Conservation (phyloP, 2,113 vertebrate genomes). For the Bagarius yarrelli region DNA sequence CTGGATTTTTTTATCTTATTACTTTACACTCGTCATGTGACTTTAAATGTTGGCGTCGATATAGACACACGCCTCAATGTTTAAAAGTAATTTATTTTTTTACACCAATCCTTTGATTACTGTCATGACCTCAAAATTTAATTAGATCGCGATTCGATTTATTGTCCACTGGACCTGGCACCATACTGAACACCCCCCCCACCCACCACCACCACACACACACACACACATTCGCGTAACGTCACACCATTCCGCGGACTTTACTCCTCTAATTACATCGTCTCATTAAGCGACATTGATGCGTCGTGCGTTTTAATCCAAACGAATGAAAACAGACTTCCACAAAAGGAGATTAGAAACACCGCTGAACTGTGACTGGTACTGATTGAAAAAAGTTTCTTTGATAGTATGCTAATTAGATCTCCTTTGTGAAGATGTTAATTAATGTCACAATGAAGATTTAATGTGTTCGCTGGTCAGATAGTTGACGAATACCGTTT, state of each 20-base stretch:
- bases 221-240: not conserved
- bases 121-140: not conserved
- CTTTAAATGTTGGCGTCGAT: too few species aligned
- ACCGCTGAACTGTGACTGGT: slow-evolving; percentile 30
- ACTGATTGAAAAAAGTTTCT: slow-evolving; percentile 26
- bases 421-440: slow-evolving; percentile 28
- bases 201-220: too few species aligned
- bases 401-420: slow-evolving; percentile 20
- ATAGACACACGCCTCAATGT: too few species aligned
- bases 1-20: not conserved
- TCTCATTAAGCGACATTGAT: slow-evolving; percentile 45
- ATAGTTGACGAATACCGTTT: not conserved
- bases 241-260: not conserved
- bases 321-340: slow-evolving; percentile 31
- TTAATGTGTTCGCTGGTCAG: not conserved
- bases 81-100: not conserved
- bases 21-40: not conserved
- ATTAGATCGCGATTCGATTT: not conserved
- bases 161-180: not conserved
- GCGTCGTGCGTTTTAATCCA: slow-evolving; percentile 39
- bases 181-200: not conserved
- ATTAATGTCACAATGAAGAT: slow-evolving; percentile 12
- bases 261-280: slow-evolving; percentile 15
- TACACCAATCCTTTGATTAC: not conserved
- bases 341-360: slow-evolving; percentile 18